phyloP scores from a whole-genome alignment of 2,797 vertebrate species.

The Poeciliopsis infans region DNA sequence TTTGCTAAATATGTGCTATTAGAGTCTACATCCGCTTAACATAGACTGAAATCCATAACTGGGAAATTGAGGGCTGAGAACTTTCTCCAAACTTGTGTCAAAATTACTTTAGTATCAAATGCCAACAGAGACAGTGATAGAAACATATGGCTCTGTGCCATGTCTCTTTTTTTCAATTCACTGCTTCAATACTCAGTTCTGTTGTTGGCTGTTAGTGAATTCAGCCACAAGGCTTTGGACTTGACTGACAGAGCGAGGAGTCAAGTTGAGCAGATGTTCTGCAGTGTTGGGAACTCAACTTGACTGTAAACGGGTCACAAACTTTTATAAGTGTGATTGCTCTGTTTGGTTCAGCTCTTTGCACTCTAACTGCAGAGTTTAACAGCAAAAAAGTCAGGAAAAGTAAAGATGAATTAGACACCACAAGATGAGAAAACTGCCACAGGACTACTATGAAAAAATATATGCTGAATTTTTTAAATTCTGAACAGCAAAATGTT shows the following conservation, averaged over 20 bases:
- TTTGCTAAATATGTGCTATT: constrained; percentile 1
- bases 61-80: not conserved
- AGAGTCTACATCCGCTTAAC: not conserved
- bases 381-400: not conserved
- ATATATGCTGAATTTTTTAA: too few relatives aligned
- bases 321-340: constrained; percentile 1
- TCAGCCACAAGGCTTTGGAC: constrained; percentile 4
- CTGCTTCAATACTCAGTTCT: constrained; percentile 6
- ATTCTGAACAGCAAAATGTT: not conserved
- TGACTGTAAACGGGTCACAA: not conserved
- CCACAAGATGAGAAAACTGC: not conserved
- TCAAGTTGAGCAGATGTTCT: not conserved
- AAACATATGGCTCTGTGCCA: constrained; percentile 1
- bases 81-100: not conserved
- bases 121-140: constrained; percentile 5
- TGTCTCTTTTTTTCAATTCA: constrained; percentile 1
- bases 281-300: not conserved
- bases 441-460: not conserved
- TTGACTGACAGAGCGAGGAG: not conserved
- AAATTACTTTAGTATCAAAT: not conserved
- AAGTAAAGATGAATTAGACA: not conserved
- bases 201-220: not conserved
- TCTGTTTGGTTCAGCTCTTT: not conserved
- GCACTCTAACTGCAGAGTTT: constrained; percentile 9
- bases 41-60: not conserved